Conservation (phyloP, 2,797 vertebrate species). For the Crenuchus spilurus region DNA sequence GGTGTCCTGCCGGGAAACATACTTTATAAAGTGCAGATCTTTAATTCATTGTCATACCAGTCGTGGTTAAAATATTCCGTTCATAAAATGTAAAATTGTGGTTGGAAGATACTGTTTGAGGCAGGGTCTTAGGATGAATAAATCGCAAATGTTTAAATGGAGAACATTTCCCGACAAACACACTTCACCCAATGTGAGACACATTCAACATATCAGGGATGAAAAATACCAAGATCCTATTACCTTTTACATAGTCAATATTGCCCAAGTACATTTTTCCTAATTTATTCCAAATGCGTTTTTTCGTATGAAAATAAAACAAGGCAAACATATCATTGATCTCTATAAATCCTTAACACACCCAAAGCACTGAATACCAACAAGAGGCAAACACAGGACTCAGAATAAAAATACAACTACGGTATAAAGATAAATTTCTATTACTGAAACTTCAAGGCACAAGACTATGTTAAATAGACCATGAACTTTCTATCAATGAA, state of each 20-base stretch:
- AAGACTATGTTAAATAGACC: slow-evolving; percentile 70
- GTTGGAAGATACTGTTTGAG: slow-evolving; percentile 63
- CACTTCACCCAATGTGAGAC: slow-evolving; percentile 47
- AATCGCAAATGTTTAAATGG: slow-evolving; percentile 47
- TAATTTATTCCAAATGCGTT: slow-evolving; percentile 53
- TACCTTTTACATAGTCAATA: slow-evolving; percentile 58
- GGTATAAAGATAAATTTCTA: slow-evolving; percentile 66
- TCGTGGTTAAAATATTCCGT: slow-evolving; percentile 54
- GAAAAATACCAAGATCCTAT: slow-evolving; percentile 46
- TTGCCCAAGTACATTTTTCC: slow-evolving; percentile 61
- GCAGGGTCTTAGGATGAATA: slow-evolving; percentile 51
- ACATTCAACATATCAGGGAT: slow-evolving; percentile 52
- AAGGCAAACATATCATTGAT: slow-evolving; percentile 62
- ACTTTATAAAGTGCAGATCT: slow-evolving; percentile 69
- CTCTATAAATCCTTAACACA: slow-evolving; percentile 63
- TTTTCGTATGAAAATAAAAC: slow-evolving; percentile 60
- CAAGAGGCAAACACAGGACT: slow-evolving; percentile 65
- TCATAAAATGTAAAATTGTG: slow-evolving; percentile 53
- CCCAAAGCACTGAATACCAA: slow-evolving; percentile 64
- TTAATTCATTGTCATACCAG: slow-evolving; percentile 53
- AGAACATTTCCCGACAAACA: slow-evolving; percentile 53
- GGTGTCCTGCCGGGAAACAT: slow-evolving; percentile 58
- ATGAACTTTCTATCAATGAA: slow-evolving; percentile 61
- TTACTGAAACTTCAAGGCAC: slow-evolving; percentile 71
- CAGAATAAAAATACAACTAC: slow-evolving; percentile 65